Percentiles rank a stretch among this genome's conserved stretches.
These are phyloP conservation scores for Sarcophaga variegata DNA, from an alignment of 2,888 invertebrate species.

Conservation along the genomic window DNA sequence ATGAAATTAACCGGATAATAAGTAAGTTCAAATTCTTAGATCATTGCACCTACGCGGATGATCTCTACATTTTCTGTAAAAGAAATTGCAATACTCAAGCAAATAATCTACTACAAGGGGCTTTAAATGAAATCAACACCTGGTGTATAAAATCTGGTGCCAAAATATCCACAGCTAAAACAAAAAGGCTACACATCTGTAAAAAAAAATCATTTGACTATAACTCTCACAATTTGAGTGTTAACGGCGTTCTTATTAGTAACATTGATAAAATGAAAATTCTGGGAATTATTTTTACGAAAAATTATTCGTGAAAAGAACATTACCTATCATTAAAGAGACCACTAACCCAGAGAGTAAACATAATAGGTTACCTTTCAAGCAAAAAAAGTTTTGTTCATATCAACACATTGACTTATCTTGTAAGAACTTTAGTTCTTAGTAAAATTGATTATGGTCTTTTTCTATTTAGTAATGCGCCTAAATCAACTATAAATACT, in stretches of 20 bases:
- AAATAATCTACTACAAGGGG: neutral
- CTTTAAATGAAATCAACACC: slow-evolving; percentile 17
- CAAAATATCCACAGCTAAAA: slow-evolving; percentile 24
- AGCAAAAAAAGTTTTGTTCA: slow-evolving; percentile 12
- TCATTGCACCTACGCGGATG: slow-evolving; percentile 67
- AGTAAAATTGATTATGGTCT: slow-evolving; percentile 25
- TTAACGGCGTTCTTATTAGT: too few relatives aligned
- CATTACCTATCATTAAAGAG: slow-evolving; percentile 9
- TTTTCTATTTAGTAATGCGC: neutral
- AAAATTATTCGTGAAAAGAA: slow-evolving; percentile 23
- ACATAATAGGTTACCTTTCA: neutral
- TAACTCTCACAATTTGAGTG: neutral
- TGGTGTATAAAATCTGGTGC: slow-evolving; percentile 35
- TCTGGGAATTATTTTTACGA: neutral
- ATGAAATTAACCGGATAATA: slow-evolving; percentile 47
- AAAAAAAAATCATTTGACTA: slow-evolving; percentile 4
- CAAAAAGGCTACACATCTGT: slow-evolving; percentile 27
- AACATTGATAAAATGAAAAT: neutral
- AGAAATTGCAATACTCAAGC: slow-evolving; percentile 21
- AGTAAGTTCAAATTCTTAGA: slow-evolving; percentile 52
- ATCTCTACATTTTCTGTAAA: slow-evolving; percentile 59
- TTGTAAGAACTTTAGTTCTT: slow-evolving; percentile 1
- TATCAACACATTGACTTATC: slow-evolving; percentile 6
- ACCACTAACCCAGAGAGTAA: neutral
- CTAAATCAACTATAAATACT: slow-evolving; percentile 7